These are phyloP conservation scores for Oegoconia quadripuncta DNA, from an alignment of 2,888 invertebrate genomes.

Conservation along the genomic window DNA sequence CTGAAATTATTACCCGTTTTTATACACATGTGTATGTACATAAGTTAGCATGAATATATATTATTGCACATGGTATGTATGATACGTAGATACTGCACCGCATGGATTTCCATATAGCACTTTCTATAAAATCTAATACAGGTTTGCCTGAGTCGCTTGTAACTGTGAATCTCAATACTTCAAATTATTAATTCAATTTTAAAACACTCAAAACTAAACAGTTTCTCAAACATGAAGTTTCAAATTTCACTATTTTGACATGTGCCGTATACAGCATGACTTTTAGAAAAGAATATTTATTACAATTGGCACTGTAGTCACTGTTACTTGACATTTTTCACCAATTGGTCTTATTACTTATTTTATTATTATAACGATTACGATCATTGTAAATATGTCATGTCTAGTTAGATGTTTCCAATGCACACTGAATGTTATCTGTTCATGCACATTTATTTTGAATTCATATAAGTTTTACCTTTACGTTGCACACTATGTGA, in stretches of 20 bases:
- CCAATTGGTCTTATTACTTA: too few relatives aligned
- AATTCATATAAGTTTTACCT: conserved; percentile 23
- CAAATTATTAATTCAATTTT: conserved; percentile 16
- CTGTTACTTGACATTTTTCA: background rate
- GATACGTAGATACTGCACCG: conserved; percentile 56
- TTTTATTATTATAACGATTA: background rate
- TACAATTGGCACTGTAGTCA: background rate
- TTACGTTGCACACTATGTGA: conserved; percentile 41
- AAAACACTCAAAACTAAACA: conserved; percentile 27
- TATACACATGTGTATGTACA: background rate
- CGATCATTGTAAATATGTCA: background rate
- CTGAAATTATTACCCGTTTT: too few relatives aligned
- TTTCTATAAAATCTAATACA: conserved; percentile 18
- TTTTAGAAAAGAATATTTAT: background rate
- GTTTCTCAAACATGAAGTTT: conserved; percentile 66
- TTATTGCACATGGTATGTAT: conserved; percentile 44
- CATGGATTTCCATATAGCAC: conserved; percentile 50
- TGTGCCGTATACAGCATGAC: background rate
- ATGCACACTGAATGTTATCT: conserved; percentile 14
- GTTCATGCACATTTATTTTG: conserved; percentile 27
- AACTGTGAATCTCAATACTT: conserved; percentile 24
- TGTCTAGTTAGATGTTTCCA: background rate
- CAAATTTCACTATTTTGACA: conserved; percentile 20
- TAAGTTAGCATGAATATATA: conserved; percentile 34
- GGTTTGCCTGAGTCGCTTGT: conserved; percentile 9